Conservation (phyloP, 2,797 vertebrate species). For the Sphenopsis melanotis region DNA sequence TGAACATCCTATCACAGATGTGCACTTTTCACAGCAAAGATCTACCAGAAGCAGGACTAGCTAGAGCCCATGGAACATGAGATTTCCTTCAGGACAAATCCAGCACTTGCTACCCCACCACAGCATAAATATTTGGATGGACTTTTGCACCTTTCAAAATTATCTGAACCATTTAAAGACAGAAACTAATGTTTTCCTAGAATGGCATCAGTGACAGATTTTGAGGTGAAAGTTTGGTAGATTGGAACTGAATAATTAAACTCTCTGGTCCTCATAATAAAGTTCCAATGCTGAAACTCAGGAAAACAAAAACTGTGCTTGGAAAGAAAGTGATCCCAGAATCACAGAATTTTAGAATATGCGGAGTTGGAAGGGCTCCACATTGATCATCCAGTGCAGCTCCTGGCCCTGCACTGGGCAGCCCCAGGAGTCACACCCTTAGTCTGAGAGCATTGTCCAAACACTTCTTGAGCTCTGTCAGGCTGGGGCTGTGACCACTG, state of each 20-base stretch:
- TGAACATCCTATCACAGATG: not conserved
- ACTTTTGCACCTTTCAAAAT: not conserved
- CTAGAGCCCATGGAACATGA: not conserved
- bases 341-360: not conserved
- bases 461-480: rapidly evolving
- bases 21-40: not conserved
- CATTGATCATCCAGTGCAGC: not conserved
- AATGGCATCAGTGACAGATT: not conserved
- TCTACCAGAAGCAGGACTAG: not conserved
- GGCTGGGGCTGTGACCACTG: not conserved
- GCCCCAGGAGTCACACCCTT: rapidly evolving
- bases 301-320: not conserved
- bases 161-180: not conserved
- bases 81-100: not conserved
- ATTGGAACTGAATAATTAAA: not conserved
- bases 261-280: not conserved
- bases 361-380: not conserved
- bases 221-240: not conserved
- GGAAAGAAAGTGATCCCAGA: not conserved
- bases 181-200: not conserved
- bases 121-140: not conserved
- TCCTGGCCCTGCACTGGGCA: not conserved
- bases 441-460: not conserved
- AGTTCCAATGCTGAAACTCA: not conserved
- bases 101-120: not conserved